These are phyloP conservation scores for Ferrisia virgata DNA, from an alignment of 2,888 invertebrate genomes.

Conservation along the genomic window DNA sequence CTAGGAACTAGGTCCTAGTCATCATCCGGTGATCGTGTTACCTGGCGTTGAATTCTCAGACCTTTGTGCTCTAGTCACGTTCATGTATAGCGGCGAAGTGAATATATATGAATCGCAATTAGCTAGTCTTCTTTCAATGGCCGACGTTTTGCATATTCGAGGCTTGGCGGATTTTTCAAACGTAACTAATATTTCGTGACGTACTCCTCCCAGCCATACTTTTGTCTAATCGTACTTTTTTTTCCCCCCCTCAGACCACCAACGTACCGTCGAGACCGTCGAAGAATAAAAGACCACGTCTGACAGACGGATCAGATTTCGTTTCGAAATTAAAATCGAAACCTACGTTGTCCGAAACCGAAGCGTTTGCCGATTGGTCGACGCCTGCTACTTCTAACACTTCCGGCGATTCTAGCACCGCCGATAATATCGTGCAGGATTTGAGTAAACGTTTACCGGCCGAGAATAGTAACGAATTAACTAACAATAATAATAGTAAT, in stretches of 20 bases:
- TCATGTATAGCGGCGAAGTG: slow-evolving; percentile 86
- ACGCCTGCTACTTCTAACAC: background rate
- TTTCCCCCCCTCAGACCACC: slow-evolving; percentile 46
- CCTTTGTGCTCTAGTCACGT: slow-evolving; percentile 72
- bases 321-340: slow-evolving; percentile 44
- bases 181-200: slow-evolving; percentile 57
- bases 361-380: slow-evolving; percentile 47
- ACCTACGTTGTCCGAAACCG: slow-evolving; percentile 47
- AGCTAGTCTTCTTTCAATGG: slow-evolving; percentile 71
- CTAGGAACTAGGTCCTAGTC: slow-evolving; percentile 67
- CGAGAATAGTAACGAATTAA: slow-evolving; percentile 44
- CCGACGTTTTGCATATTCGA: slow-evolving; percentile 75
- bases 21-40: slow-evolving; percentile 70
- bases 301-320: slow-evolving; percentile 46
- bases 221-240: background rate
- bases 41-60: slow-evolving; percentile 70
- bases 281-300: slow-evolving; percentile 47
- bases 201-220: background rate
- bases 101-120: slow-evolving; percentile 76
- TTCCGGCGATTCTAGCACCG: background rate
- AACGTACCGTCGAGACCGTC: slow-evolving; percentile 46
- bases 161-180: slow-evolving; percentile 77
- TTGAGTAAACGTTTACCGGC: slow-evolving; percentile 48
- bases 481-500: slow-evolving; percentile 44
- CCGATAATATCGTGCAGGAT: slow-evolving; percentile 49